These are phyloP conservation scores for Diplolepis rosae DNA, from an alignment of 2,888 invertebrate species.

Conservation along the genomic window DNA sequence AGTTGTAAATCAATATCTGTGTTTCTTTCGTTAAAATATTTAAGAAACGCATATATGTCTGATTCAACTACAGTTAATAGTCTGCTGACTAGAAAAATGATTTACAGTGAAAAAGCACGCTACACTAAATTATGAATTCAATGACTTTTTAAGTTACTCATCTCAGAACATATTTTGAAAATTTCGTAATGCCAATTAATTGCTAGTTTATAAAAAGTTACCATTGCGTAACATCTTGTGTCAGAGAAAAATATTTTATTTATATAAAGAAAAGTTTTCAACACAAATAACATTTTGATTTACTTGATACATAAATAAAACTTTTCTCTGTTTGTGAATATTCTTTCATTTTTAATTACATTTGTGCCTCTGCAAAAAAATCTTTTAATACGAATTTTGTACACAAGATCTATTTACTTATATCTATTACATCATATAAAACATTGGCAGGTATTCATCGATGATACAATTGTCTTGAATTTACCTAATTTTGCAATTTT, in stretches of 20 bases:
- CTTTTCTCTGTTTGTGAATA: too few relatives aligned
- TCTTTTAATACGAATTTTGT: background rate
- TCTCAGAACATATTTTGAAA: background rate
- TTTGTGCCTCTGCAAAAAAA: background rate
- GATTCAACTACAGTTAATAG: background rate
- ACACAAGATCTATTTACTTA: background rate
- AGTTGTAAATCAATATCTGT: background rate
- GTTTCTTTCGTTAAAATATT: background rate
- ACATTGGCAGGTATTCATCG: background rate
- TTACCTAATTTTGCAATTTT: background rate
- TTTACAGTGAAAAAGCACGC: background rate
- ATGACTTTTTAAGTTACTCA: background rate
- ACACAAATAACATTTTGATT: too few relatives aligned
- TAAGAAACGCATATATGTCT: background rate
- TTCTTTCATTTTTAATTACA: background rate
- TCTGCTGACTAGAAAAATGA: constrained; percentile 29
- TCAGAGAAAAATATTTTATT: too few relatives aligned
- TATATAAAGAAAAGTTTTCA: too few relatives aligned
- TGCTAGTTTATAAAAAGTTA: background rate
- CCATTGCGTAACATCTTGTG: background rate
- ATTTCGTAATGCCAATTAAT: background rate
- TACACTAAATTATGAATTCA: background rate
- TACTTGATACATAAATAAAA: too few relatives aligned
- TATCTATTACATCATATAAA: background rate
- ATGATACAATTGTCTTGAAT: background rate